phyloP scores from a whole-genome alignment of 2,797 vertebrate species.

The Enteromius afrohamiltoni region DNA sequence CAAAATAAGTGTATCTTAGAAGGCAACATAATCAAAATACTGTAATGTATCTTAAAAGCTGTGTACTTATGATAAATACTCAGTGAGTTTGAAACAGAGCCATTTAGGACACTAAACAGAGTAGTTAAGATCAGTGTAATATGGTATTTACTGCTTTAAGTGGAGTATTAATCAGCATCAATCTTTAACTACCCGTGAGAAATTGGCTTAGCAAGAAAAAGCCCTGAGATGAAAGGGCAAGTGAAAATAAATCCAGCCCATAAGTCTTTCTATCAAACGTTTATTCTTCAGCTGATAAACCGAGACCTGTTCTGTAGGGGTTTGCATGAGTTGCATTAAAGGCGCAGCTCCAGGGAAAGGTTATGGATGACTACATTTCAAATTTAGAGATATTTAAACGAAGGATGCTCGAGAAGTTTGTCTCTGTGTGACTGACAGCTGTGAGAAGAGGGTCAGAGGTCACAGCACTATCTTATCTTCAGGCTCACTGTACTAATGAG shows the following conservation, averaged over 20 bases:
- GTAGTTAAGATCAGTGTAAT: constrained; percentile 24
- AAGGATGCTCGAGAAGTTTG: not conserved
- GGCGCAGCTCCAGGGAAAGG: not conserved
- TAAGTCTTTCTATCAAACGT: constrained; percentile 7
- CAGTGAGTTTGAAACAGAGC: not conserved
- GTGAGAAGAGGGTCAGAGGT: constrained; percentile 29
- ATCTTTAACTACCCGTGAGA: constrained; percentile 17
- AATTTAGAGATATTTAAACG: not conserved
- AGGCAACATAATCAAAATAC: not conserved
- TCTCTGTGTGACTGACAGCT: not conserved
- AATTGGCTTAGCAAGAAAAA: constrained; percentile 3
- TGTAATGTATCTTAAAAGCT: not conserved
- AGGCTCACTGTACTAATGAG: constrained; percentile 53
- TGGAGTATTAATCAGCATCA: constrained; percentile 31
- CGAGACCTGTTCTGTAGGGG: not conserved
- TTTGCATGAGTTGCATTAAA: not conserved
- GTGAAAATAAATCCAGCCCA: not conserved
- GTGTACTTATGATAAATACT: not conserved
- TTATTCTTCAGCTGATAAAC: not conserved
- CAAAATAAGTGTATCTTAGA: not conserved
- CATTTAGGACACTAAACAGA: constrained; percentile 11
- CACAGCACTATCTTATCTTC: constrained; percentile 57
- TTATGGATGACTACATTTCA: not conserved
- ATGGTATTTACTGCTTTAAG: not conserved
- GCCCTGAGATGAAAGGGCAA: not conserved